Percentiles rank a stretch among this genome's conserved stretches.
phyloP scores from a whole-genome alignment of 2,888 invertebrate genomes.

The Orthonevra nobilis region DNA sequence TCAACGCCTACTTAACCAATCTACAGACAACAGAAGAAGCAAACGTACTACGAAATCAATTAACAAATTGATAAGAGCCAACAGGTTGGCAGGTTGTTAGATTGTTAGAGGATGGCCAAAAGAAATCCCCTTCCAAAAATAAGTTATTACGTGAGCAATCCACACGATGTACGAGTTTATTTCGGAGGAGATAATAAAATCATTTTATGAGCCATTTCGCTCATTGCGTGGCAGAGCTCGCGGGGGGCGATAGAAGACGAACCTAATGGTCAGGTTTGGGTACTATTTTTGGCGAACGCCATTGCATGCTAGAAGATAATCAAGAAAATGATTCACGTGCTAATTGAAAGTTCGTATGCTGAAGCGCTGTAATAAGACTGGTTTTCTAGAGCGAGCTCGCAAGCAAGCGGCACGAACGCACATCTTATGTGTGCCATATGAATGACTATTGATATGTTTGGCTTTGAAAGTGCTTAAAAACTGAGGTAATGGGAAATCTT shows the following conservation, averaged over 20 bases:
- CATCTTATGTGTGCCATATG: no score
- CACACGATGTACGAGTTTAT: neutral
- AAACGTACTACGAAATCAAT: conserved; percentile 39
- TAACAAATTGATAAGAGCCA: conserved; percentile 54
- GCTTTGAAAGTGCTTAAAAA: no score
- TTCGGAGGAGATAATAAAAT: conserved; percentile 17
- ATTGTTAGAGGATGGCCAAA: no score
- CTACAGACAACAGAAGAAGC: neutral
- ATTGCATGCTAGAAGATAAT: conserved; percentile 2
- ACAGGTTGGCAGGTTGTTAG: conserved; percentile 48
- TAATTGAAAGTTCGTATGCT: conserved; percentile 2
- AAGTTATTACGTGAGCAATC: conserved; percentile 49
- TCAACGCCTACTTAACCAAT: conserved; percentile 19
- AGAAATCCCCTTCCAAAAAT: conserved; percentile 28
- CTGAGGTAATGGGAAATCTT: no score
- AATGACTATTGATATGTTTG: no score
- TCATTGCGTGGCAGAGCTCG: conserved; percentile 21
- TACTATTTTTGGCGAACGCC: neutral
- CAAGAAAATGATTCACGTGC: conserved; percentile 3
- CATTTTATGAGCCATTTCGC: conserved; percentile 19
- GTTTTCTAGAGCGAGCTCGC: neutral
- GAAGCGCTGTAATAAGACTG: neutral
- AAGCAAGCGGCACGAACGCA: no score
- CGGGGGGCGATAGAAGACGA: no score
- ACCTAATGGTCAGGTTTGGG: no score